Base-by-base conservation (phyloP, 2,113 vertebrate species). In the Eptesicus fuscus region DNA sequence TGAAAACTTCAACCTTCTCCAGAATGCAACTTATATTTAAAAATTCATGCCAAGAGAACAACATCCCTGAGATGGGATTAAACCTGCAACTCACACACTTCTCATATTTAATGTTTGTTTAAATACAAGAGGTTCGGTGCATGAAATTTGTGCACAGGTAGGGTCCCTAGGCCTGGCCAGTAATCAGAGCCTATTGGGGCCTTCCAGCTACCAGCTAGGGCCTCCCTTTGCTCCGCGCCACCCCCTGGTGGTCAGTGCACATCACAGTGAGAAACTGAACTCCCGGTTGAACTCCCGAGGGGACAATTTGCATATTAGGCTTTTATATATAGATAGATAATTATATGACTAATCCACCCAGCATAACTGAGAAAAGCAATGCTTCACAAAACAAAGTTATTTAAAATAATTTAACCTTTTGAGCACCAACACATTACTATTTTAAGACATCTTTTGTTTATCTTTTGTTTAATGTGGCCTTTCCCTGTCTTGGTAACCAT, bases 381-480 rank as follows among this genome's bases (percentile, higher is more conserved):
- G 30, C 71, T 79, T 79, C 18, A 61, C 8, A 88, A 73, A 10
- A 92, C 70, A 30, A 88, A 78, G 35, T 83, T 79, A 74, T 4
- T 87, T 16, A 91, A 87, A 89, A 85, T 14, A 73, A 9, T 73
- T 90, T 73, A 63, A 78, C 11, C n/a, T 96, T 94, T 92, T 73
- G 94, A 94, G 49, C 2, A 90, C 22, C 56, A 93, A 80, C 16
- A 71, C 5, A 12, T n/a, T 76, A 85, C 47, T 65, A 89, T 78
- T 83, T 97, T 93, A 86, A 71, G 47, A 51, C 18, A 78, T 35
- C 44, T 87, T 74, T 53, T 85, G 37, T 91, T 89, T 93, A 73
- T 47, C 44, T 87, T 74, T 63, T 82, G 37, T 91, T 89, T 93
- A 83, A 88, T 44, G n/a, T 32, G 70, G 8, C 56, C 53, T 84